Base-by-base conservation (phyloP, 2,888 invertebrate genomes). In the Agriopis aurantiaria region DNA sequence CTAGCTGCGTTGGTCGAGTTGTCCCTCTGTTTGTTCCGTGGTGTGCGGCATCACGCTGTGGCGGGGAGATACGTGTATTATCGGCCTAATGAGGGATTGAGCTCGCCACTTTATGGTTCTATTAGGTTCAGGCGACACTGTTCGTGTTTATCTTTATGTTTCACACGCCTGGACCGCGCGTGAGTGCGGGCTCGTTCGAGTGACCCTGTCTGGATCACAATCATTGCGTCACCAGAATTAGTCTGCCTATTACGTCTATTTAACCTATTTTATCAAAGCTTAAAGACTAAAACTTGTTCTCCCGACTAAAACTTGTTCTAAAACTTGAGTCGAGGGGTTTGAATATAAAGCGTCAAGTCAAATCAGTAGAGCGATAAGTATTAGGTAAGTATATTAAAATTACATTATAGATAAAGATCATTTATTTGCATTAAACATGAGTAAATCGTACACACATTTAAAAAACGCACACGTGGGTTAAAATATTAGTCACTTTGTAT, bases 1-100 rank as follows among this genome's bases (percentile, higher is more conserved):
- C n/a, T 12, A 2, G 53, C 40, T 7, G 12, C 33, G 0, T 8
- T 8, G n/a, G 10, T 0, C 8, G 10, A 57, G 43, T 17, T 17
- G 17, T 57, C 43, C 10, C 17, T 57, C 43, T 57, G 56, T n/a
- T 49, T 14, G n/a, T 14, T 49, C 46, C 12, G 5, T 11, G 9
- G 46, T 17, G 41, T 6, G 43, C 2, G 43, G 9, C 0, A 10
- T 57, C 17, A 3, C 56, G 43, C 43, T 17, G 56, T 8, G 56
- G 9, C 41, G 56, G 14, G 41, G 53, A 53, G 53, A 53, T 53
- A 56, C 43, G 43, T 56, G 56, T 56, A 40, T 33, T 10, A 51
- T 48, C 48, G 40, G 60, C 48, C 48, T 59, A 46, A 59, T 46
- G 40, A 40, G 43, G 56, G 41, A 41, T 43, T 10, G 10, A 17